These are phyloP conservation scores for Tarsius wallacei DNA, from an alignment of 2,797 vertebrate species.

Conservation along the genomic window DNA sequence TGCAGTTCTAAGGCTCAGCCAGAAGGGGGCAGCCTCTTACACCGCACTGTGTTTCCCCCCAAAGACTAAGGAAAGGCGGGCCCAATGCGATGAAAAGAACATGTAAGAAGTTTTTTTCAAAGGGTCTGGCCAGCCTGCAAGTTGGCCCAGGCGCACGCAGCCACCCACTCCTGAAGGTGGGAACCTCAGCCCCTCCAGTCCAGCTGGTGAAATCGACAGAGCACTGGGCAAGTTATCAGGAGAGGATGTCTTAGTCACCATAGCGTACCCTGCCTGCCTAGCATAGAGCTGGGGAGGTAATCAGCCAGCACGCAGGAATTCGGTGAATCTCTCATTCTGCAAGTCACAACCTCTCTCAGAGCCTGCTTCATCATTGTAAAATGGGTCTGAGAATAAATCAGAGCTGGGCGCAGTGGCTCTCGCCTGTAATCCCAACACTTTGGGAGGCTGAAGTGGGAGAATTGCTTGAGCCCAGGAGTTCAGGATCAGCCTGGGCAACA, in stretches of 20 bases:
- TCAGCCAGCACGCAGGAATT: neutral
- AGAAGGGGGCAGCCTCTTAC: constrained; percentile 72
- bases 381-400: constrained; percentile 54
- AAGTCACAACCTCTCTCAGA: neutral
- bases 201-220: constrained; percentile 22
- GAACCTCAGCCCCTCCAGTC: neutral
- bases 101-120: constrained; percentile 8
- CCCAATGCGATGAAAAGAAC: neutral
- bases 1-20: constrained; percentile 16
- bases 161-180: neutral
- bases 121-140: neutral
- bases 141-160: neutral
- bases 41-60: neutral
- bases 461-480: no score
- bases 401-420: no score
- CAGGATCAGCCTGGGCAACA: no score
- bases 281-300: neutral
- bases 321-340: neutral
- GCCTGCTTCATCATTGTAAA: constrained; percentile 7
- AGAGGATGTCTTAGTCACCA: neutral
- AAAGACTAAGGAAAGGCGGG: neutral
- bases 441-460: no score
- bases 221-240: neutral
- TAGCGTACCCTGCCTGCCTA: neutral
- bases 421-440: no score